phyloP scores from a whole-genome alignment of 2,113 vertebrate species.

The Donacobius atricapilla region DNA sequence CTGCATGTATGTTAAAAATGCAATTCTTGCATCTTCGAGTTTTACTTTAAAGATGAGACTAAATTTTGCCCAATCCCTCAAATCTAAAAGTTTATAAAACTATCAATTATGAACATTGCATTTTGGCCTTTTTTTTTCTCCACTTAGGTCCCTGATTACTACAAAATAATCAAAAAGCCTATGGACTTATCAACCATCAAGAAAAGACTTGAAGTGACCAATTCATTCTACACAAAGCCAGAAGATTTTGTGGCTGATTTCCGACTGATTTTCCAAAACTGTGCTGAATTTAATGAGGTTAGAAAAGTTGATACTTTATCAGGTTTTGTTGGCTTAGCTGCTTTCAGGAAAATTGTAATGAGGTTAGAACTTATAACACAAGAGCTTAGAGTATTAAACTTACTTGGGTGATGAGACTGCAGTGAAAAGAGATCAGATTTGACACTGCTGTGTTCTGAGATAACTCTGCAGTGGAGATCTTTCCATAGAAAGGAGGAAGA shows the following conservation, averaged over 20 bases:
- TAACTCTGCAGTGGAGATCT: not conserved
- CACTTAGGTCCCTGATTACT: constrained; percentile 80
- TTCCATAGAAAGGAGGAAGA: not conserved
- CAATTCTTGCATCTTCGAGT: not conserved
- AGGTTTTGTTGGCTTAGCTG: not conserved
- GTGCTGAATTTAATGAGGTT: constrained; percentile 84
- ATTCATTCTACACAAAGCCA: constrained; percentile 68
- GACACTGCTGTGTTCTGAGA: not conserved
- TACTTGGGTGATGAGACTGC: not conserved
- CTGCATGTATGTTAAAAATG: not conserved
- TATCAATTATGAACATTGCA: not conserved
- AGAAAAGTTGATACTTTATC: not conserved
- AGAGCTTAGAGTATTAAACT: not conserved
- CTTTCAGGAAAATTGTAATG: not conserved
- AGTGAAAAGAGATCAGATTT: not conserved
- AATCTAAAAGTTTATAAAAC: not conserved
- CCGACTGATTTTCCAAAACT: constrained; percentile 79
- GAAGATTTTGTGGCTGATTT: constrained; percentile 81
- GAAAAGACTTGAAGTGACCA: constrained; percentile 73
- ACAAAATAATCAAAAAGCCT: constrained; percentile 82
- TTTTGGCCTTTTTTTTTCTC: not conserved
- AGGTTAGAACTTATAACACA: not conserved
- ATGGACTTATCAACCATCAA: constrained; percentile 85
- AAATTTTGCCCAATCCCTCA: not conserved
- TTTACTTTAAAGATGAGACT: not conserved